A percentile compares a stretch with the other conserved stretches of the same genome.
phyloP scores from a whole-genome alignment of 2,888 invertebrate genomes.

The Pyrrhia umbra region DNA sequence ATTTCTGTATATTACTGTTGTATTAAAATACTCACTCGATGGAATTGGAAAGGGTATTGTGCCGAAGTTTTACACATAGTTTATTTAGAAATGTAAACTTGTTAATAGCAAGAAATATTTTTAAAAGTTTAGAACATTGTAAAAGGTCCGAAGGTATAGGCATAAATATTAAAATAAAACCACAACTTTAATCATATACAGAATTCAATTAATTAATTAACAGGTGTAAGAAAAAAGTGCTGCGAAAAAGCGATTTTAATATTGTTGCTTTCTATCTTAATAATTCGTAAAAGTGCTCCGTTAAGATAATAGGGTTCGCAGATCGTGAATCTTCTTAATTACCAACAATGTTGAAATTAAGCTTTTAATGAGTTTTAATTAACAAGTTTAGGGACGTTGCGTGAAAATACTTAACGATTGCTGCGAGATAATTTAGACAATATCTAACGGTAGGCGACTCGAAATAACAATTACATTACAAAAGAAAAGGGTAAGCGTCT shows the following conservation, averaged over 20 bases:
- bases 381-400: conserved; percentile 84
- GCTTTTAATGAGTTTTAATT: conserved; percentile 89
- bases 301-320: conserved; percentile 84
- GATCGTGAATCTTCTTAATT: conserved; percentile 89
- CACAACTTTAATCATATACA: conserved; percentile 21
- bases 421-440: conserved; percentile 68
- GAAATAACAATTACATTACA: conserved; percentile 38
- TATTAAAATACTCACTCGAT: no score
- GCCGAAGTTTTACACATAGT: no score
- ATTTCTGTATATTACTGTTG: neutral
- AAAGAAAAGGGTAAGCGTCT: conserved; percentile 20
- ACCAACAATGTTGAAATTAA: conserved; percentile 87
- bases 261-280: conserved; percentile 79
- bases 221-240: conserved; percentile 41
- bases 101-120: neutral
- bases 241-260: conserved; percentile 72
- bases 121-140: conserved; percentile 5
- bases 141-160: neutral
- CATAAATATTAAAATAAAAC: neutral
- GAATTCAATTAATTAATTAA: conserved; percentile 38
- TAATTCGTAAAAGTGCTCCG: conserved; percentile 80
- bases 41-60: no score
- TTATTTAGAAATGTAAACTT: neutral
- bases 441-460: conserved; percentile 55
- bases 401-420: conserved; percentile 80